These are phyloP conservation scores for Macrosoma leucophasiata DNA, from an alignment of 2,888 invertebrate genomes.

Conservation along the genomic window DNA sequence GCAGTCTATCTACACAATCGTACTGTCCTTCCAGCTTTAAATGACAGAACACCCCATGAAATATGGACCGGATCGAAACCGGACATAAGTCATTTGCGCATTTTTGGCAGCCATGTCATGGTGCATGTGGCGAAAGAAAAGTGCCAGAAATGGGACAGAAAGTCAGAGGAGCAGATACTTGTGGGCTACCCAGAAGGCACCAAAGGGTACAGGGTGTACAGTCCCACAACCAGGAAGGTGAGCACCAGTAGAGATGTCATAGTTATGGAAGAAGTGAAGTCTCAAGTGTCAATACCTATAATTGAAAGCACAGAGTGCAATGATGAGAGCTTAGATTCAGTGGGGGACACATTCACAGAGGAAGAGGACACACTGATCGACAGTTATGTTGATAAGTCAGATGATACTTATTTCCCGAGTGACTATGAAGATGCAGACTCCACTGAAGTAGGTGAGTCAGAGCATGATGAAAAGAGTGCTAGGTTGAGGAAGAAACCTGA, in stretches of 20 bases:
- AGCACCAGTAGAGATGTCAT: constrained; percentile 20
- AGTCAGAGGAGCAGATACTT: constrained; percentile 17
- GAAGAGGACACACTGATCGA: not conserved
- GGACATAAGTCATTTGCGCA: constrained; percentile 16
- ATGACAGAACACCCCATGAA: constrained; percentile 22
- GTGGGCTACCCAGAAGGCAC: constrained; percentile 25
- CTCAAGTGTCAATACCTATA: not conserved
- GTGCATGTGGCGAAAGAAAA: constrained; percentile 25
- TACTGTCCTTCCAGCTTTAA: constrained; percentile 11
- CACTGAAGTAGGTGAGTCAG: not conserved
- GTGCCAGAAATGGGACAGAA: constrained; percentile 23
- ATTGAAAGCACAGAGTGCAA: not conserved
- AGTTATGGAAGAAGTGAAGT: constrained; percentile 11
- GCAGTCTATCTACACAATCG: constrained; percentile 23
- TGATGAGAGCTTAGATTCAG: constrained; percentile 1
- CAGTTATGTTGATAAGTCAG: constrained; percentile 1
- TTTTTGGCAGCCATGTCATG: constrained; percentile 17
- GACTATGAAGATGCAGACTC: constrained; percentile 3
- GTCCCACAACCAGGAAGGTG: constrained; percentile 13
- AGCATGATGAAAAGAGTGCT: not conserved
- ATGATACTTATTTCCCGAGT: constrained; percentile 1
- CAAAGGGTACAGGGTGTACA: constrained; percentile 27
- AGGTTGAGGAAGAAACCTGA: constrained; percentile 2
- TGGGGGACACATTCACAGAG: constrained; percentile 2
- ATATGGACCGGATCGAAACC: constrained; percentile 22